Base-by-base conservation (phyloP, 2,888 invertebrate genomes). In the Eupeodes latifasciatus region DNA sequence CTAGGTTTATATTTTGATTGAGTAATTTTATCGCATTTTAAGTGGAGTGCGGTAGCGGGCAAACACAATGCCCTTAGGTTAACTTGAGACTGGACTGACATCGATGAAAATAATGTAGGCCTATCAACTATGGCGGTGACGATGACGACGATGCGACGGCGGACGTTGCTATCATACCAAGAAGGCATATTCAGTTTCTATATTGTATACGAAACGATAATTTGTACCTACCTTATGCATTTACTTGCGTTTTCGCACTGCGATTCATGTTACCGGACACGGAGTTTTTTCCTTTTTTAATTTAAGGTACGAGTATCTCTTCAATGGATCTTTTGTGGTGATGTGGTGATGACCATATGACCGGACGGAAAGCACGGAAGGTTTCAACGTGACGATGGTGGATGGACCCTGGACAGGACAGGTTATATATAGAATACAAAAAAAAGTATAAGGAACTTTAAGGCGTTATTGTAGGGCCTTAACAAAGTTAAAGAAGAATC, bases 1-100 rank as follows among this genome's bases (percentile, higher is more conserved):
- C 12, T 19, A 44, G 19, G 55, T 14, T 40, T 19, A 59, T 19
- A 59, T 34, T 82, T 89, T 85, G 85, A 89, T 85, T 85, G 85
- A 89, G 89, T 89, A 89, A 89, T 89, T 89, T 89, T 67, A 82
- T 81, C 76, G 85, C 71, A 79, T 72, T 71, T 78, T 66, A 71
- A 71, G 81, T 36, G 59, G 72, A 61, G 51, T 34, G 55, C 53
- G 61, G 36, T 67, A 77, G 67, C 44, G 44, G 71, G 36, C 5
- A 66, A 47, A 36, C 53, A 69, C 64, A 74, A 77, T 72, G 72
- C 61, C 76, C 53, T 7, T 55, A 64, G 75, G 80, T 69, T 75
- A 47, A 12, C 14, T 51, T 55, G 55, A 19, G 55, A 19, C 47
- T 59, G 57, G 76, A 72, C 66, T 69, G 69, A 44, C 77, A 76